These are phyloP conservation scores for Agrypnia vestita DNA, from an alignment of 1,140 invertebrate species.

Conservation along the genomic window DNA sequence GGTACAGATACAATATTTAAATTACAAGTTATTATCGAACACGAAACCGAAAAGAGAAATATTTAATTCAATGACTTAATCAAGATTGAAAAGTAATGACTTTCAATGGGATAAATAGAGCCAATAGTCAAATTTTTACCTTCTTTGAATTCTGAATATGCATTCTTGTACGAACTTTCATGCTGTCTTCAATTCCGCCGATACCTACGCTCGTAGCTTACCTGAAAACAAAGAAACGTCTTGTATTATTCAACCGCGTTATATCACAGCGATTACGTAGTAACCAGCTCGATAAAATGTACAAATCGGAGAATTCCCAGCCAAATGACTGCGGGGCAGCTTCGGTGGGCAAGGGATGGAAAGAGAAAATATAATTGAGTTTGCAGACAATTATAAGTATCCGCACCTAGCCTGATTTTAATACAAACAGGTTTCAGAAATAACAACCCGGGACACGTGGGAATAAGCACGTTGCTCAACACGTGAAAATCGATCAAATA, in stretches of 20 bases:
- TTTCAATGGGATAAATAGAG: neutral
- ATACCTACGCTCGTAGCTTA: neutral
- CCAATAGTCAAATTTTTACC: neutral
- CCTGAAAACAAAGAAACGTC: neutral
- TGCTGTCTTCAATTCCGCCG: neutral
- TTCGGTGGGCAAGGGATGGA: too few relatives aligned
- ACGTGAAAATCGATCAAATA: constrained; percentile 24
- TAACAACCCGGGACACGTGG: neutral
- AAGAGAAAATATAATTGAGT: neutral
- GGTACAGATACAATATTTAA: too few relatives aligned
- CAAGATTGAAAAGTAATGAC: neutral
- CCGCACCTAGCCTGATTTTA: constrained; percentile 17
- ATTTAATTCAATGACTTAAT: too few relatives aligned
- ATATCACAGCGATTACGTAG: too few relatives aligned
- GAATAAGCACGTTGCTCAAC: constrained; percentile 9
- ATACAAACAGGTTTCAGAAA: constrained; percentile 2
- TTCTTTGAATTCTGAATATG: too few relatives aligned
- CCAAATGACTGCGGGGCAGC: too few relatives aligned
- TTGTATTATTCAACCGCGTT: too few relatives aligned
- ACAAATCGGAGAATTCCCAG: too few relatives aligned
- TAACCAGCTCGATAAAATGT: too few relatives aligned
- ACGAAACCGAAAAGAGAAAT: too few relatives aligned
- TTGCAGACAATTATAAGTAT: constrained; percentile 15
- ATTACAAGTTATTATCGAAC: too few relatives aligned
- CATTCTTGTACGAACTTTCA: too few relatives aligned